Evolutionary conservation across 2,888 invertebrate genomes (phyloP).

Genomic region (Polyommatus iphigenia): DNA sequence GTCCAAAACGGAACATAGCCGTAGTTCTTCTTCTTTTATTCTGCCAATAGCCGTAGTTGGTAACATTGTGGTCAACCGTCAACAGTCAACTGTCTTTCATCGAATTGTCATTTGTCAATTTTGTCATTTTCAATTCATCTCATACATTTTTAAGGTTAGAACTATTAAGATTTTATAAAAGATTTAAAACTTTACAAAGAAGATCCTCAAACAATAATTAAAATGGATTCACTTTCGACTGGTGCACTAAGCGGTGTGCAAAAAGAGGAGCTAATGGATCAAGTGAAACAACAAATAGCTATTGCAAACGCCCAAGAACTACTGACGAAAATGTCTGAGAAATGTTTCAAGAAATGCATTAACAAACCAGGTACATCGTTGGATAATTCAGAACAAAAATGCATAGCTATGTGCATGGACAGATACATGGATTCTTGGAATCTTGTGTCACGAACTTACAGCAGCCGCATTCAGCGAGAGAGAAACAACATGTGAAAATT

Average conservation of each 20-base stretch:
- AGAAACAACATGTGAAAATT: conserved; percentile 79
- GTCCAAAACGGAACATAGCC: too few species aligned
- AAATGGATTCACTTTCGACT: conserved; percentile 81
- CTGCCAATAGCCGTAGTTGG: too few species aligned
- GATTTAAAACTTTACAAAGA: conserved; percentile 31
- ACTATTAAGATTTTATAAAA: conserved; percentile 23
- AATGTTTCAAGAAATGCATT: conserved; percentile 97
- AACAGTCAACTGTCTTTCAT: too few species aligned
- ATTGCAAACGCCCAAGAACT: conserved; percentile 96
- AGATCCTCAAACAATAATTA: conserved; percentile 39
- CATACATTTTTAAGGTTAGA: conserved; percentile 56
- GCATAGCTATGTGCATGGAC: conserved; percentile 99
- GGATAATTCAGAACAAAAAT: conserved; percentile 96
- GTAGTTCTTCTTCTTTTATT: too few species aligned
- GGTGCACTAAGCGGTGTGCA: conserved; percentile 83
- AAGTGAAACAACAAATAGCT: conserved; percentile 96
- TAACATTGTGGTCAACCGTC: too few species aligned
- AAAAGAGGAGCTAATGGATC: conserved; percentile 94
- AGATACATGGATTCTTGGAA: conserved; percentile 98
- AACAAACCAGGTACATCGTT: conserved; percentile 93
- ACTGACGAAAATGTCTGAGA: conserved; percentile 97
- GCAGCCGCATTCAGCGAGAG: conserved; percentile 91
- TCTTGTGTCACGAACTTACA: conserved; percentile 93
- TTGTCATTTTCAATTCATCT: neutral
- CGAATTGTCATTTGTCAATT: neutral